phyloP scores from a whole-genome alignment of 2,888 invertebrate species.

The Zele albiditarsus region DNA sequence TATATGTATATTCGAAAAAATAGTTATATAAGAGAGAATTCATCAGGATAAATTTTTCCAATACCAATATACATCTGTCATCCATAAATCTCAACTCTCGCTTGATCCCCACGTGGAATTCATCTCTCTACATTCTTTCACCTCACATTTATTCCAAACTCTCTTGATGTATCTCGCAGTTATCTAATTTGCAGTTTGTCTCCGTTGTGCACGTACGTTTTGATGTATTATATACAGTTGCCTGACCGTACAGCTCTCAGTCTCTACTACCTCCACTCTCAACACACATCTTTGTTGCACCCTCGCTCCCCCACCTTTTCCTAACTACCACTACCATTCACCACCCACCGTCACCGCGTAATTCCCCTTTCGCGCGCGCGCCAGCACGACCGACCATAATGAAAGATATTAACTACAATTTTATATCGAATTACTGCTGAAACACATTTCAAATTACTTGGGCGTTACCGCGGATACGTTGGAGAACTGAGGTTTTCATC shows the following conservation, averaged over 20 bases:
- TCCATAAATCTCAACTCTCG: not conserved
- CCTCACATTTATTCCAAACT: not conserved
- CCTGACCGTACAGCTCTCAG: not conserved
- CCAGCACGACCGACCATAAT: slow-evolving; percentile 63
- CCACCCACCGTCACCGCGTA: slow-evolving; percentile 19
- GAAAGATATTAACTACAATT: slow-evolving; percentile 73
- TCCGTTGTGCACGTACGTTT: slow-evolving; percentile 9
- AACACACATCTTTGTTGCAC: not conserved
- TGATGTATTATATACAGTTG: not conserved
- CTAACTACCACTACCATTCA: slow-evolving; percentile 21
- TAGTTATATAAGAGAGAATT: too few species aligned
- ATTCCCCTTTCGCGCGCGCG: slow-evolving; percentile 37
- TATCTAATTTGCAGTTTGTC: slow-evolving; percentile 7
- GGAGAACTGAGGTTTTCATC: slow-evolving; percentile 54
- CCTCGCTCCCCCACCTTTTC: slow-evolving; percentile 32
- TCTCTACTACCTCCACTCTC: slow-evolving; percentile 15
- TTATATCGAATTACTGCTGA: slow-evolving; percentile 73
- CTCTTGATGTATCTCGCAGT: not conserved
- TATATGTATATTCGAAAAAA: too few species aligned
- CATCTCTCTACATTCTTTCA: not conserved
- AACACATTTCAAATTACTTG: slow-evolving; percentile 72
- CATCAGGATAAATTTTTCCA: too few species aligned
- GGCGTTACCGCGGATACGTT: slow-evolving; percentile 63
- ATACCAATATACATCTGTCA: not conserved
- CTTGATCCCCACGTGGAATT: not conserved